Conservation (phyloP, 2,797 vertebrate genomes). For the Stomatorhinus walkeri region DNA sequence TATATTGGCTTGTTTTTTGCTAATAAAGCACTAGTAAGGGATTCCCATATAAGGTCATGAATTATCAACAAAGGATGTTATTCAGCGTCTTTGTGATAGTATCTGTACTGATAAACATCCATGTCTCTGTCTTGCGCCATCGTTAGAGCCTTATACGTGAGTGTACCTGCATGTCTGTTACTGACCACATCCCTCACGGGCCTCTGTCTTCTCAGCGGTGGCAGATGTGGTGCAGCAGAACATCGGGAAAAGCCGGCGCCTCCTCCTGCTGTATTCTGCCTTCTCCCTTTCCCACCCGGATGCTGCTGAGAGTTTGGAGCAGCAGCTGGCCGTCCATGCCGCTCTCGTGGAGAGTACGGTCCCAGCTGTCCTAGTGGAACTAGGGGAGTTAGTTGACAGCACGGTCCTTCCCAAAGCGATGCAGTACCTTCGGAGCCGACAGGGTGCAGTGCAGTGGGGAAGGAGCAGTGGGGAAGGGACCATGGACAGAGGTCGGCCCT, state of each 20-base stretch:
- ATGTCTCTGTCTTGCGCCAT: not conserved
- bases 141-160: not conserved
- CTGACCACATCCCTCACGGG: not conserved
- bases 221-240: slow-evolving; percentile 68
- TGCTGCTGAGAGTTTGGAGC: slow-evolving; percentile 59
- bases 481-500: not conserved
- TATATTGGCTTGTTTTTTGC: not conserved
- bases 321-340: slow-evolving; percentile 71
- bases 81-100: not conserved
- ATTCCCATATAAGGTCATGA: not conserved
- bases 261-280: slow-evolving; percentile 71
- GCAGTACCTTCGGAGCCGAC: slow-evolving; percentile 69
- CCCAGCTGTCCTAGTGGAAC: slow-evolving; percentile 75
- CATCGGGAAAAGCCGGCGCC: slow-evolving; percentile 71
- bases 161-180: not conserved
- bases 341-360: slow-evolving; percentile 67
- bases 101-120: not conserved
- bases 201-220: slow-evolving; percentile 56
- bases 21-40: not conserved
- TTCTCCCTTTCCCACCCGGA: slow-evolving; percentile 42
- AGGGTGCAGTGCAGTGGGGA: slow-evolving; percentile 68
- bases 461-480: slow-evolving; percentile 43
- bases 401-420: slow-evolving; percentile 74
- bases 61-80: not conserved
- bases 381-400: slow-evolving; percentile 72